Conservation (phyloP, 2,888 invertebrate species). For the Lysandra coridon region DNA sequence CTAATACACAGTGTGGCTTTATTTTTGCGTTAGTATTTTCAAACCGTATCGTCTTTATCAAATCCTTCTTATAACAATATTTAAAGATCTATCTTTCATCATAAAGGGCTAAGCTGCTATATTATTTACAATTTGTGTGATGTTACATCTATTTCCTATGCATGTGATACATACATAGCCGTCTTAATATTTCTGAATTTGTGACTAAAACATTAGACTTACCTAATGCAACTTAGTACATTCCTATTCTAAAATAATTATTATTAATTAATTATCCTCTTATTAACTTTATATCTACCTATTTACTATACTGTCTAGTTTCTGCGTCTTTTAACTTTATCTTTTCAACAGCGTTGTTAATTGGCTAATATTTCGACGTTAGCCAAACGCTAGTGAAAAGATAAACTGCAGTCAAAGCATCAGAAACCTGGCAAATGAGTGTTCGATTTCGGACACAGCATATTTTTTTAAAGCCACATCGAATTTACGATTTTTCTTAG, state of each 20-base stretch:
- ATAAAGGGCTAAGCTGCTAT: background rate
- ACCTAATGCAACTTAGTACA: background rate
- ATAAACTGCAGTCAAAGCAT: background rate
- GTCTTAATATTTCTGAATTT: background rate
- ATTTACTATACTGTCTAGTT: background rate
- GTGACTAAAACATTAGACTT: background rate
- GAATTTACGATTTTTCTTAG: constrained; percentile 38
- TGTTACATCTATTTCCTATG: background rate
- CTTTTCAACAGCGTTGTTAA: background rate
- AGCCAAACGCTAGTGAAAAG: background rate
- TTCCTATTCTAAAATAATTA: background rate
- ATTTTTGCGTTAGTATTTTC: background rate
- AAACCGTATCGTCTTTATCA: background rate
- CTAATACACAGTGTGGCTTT: background rate
- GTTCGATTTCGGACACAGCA: background rate
- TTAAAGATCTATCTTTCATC: background rate
- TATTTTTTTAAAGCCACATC: constrained; percentile 37
- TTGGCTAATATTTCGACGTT: background rate
- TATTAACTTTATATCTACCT: constrained; percentile 11
- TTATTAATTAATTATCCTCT: background rate
- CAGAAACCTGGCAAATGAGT: background rate
- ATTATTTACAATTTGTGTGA: background rate
- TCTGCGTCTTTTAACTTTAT: background rate
- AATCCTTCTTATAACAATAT: background rate
- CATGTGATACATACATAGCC: background rate